Percentiles rank a stretch among this genome's conserved stretches.
These are phyloP conservation scores for Macaria notata DNA, from an alignment of 2,888 invertebrate species.

Conservation along the genomic window DNA sequence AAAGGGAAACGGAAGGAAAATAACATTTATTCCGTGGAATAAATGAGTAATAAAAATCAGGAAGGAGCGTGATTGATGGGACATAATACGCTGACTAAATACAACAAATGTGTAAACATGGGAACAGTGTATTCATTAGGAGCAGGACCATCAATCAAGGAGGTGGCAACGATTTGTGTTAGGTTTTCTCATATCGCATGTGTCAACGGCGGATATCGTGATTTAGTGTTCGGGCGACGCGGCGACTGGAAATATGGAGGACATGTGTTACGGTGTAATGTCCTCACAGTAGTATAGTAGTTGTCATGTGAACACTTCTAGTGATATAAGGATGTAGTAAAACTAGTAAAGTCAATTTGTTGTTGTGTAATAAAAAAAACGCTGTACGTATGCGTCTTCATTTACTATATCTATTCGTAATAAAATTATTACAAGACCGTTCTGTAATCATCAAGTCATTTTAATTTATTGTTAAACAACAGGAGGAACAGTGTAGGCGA, in stretches of 20 bases:
- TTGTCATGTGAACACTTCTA: too few species aligned
- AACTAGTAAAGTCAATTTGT: too few species aligned
- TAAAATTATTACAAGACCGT: too few species aligned
- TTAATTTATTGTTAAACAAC: too few species aligned
- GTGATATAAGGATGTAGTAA: too few species aligned
- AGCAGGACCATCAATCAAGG: conserved; percentile 17
- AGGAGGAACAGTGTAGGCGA: too few species aligned
- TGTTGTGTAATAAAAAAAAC: too few species aligned
- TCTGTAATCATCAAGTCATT: too few species aligned
- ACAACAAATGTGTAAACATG: conserved; percentile 29
- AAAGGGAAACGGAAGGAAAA: conserved; percentile 38
- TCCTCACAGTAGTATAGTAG: too few species aligned
- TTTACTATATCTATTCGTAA: too few species aligned
- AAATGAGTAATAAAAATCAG: conserved; percentile 37
- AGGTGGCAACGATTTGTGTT: conserved; percentile 13
- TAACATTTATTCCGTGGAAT: conserved; percentile 41
- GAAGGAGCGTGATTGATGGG: conserved; percentile 37
- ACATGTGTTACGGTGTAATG: background rate
- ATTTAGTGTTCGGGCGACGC: background rate
- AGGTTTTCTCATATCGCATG: conserved; percentile 6
- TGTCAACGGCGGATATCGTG: conserved; percentile 5
- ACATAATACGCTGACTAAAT: conserved; percentile 37
- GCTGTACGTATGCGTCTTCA: too few species aligned
- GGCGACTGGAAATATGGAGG: background rate
- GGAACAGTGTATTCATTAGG: conserved; percentile 23